These are phyloP conservation scores for Heteractis magnifica DNA, from an alignment of 92 coral and sea anemone species.

Conservation along the genomic window DNA sequence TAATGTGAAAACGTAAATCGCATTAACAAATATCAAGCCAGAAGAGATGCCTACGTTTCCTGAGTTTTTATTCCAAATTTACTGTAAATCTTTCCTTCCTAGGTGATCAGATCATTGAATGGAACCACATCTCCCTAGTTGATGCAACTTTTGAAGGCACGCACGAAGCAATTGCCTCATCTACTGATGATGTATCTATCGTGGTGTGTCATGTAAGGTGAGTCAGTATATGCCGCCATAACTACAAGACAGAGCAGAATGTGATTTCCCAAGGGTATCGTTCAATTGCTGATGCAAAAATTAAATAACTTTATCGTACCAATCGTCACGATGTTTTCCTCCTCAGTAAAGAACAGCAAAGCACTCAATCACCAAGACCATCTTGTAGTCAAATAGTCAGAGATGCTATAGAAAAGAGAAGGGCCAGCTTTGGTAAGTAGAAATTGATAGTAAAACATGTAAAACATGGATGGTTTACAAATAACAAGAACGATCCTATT, in stretches of 20 bases:
- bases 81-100: not conserved
- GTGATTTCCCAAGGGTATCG: too few species aligned
- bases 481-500: too few species aligned
- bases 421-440: conserved; percentile 17
- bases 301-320: too few species aligned
- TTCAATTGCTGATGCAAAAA: too few species aligned
- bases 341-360: not conserved
- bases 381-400: conserved; percentile 21
- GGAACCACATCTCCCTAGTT: conserved; percentile 47
- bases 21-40: too few species aligned
- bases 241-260: too few species aligned
- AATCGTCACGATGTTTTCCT: not conserved
- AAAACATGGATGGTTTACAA: not conserved
- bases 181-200: conserved; percentile 32
- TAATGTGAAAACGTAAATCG: too few species aligned
- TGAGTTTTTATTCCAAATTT: not conserved
- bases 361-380: not conserved
- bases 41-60: too few species aligned
- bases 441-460: not conserved
- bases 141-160: conserved; percentile 42
- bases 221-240: not conserved
- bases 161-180: conserved; percentile 18
- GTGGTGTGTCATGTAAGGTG: conserved; percentile 31
- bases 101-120: conserved; percentile 52
- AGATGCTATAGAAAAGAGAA: conserved; percentile 30